Base-by-base conservation (phyloP, 2,888 invertebrate genomes). In the Cryptocephalus primarius region DNA sequence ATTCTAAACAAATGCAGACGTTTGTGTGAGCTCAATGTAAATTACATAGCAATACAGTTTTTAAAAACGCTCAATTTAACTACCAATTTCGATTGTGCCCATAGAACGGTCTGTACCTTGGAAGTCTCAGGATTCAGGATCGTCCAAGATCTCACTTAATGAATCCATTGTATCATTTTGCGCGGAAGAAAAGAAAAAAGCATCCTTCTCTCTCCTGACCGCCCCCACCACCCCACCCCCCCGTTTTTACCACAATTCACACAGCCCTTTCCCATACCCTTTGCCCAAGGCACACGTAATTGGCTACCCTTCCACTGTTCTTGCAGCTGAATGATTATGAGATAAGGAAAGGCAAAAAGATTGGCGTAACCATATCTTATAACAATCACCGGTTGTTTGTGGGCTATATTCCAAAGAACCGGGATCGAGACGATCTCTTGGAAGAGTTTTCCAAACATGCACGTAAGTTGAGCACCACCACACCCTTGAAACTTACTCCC, bases 331-430 rank as follows among this genome's bases (percentile, higher is more conserved):
- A 95, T 88, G 92, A 93, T 87, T 89, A 88, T 87, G 94, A 94
- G 88, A 92, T 95, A 85, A 88, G 90, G 84, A 91, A 92, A 82
- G 93, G 93, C 82, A 94, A 94, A 88, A 90, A 89, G 85, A 89
- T 95, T 85, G 94, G 94, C 83, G 93, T 94, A 78, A 94, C 93
- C 81, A 87, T 94, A 83, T 95, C 94, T 81, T 91, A 92, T 87
- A 94, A 95, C 86, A 95, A 95, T 88, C 91, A 92, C 82, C 90
- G 94, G 82, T 88, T 95, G 83, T 95, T 94, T 90, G 93, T 95
- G 83, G 95, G 94, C 79, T 95, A 95, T 91, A 94, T 95, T 85
- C 94, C 95, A 83, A 95, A 95, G 88, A 93, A 90, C 86, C 92
- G 93, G 85, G 91, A 92, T 85, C 90, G 88, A 83, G 93, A 93